Evolutionary conservation across 2,888 invertebrate genomes (phyloP), one percentile per base, ranked within the genome.

Genomic region (Polydrusus pterygomalis): DNA sequence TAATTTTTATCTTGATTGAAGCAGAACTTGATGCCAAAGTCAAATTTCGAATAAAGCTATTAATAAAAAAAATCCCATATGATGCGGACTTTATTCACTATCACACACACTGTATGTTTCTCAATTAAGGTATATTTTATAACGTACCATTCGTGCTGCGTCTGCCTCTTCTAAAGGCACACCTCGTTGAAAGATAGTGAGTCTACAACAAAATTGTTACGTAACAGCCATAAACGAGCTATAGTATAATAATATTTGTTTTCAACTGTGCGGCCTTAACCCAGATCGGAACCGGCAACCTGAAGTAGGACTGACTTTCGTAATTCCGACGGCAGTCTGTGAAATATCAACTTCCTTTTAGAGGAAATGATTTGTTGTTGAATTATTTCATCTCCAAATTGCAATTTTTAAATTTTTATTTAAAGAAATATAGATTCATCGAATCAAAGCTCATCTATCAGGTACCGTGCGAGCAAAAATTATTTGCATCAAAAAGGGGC

Each of bases 271-370:
- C 68, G 77, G 74, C 77, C 77, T 77, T 77, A 77, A 77, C 77
- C 77, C 71, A 77, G 74, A 77, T 77, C 56, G 51, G 74, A 69
- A 68, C 74, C 74, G 74, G 77, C 74, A 70, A 70, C 70, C 70
- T 68, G 68, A 77, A 77, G 77, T 77, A 77, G 77, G 77, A 74
- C 74, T 75, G 63, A 77, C 74, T 77, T 77, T 77, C 77, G 77
- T 60, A 77, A 77, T 70, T 51, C 60, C 51, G 70, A 70, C 77
- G 74, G 74, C 74, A 74, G 67, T 74, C 74, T 70, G 77, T 71
- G 75, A 75, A 77, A 75, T 75, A 75, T 77, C 75, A 75, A 77
- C 77, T 77, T 77, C 77, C 77, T 77, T 77, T 77, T 77, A 74
- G 20, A 75, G 75, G 75, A 75, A 75, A 75, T 65, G 45, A 70